Percentiles rank a stretch among this genome's conserved stretches.
Conservation (phyloP, 2,888 invertebrate species). For the Drosophila aldrichi region DNA sequence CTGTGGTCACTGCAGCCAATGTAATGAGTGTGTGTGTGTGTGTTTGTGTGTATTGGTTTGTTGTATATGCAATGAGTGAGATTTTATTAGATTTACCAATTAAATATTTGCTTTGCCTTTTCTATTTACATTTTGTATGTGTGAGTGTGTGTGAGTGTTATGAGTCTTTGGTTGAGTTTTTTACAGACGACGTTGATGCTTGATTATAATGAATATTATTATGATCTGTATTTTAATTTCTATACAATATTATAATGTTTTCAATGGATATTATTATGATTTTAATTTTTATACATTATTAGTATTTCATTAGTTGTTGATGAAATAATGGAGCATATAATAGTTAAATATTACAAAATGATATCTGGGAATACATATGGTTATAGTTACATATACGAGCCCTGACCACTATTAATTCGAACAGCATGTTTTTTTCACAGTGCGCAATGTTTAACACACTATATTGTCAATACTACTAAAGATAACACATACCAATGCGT, state of each 20-base stretch:
- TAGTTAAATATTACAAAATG: neutral
- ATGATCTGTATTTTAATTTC: neutral
- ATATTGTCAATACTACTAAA: no score
- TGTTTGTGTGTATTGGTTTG: slow-evolving; percentile 45
- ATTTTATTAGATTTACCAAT: slow-evolving; percentile 77
- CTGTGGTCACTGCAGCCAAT: slow-evolving; percentile 44
- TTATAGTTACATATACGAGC: no score
- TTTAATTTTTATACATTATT: neutral
- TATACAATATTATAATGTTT: neutral
- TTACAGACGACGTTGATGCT: slow-evolving; percentile 36
- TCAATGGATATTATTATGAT: slow-evolving; percentile 1
- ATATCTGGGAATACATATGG: neutral
- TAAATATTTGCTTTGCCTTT: slow-evolving; percentile 58
- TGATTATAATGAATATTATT: slow-evolving; percentile 9
- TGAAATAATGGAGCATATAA: neutral
- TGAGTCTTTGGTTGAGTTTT: slow-evolving; percentile 29
- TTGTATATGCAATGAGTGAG: slow-evolving; percentile 78
- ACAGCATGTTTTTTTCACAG: no score
- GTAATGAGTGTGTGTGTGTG: slow-evolving; percentile 36
- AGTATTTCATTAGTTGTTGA: slow-evolving; percentile 4
- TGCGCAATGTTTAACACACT: no score
- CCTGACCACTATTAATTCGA: no score
- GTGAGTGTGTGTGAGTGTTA: slow-evolving; percentile 3
- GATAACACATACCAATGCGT: no score
- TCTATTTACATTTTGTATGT: slow-evolving; percentile 68